Evolutionary conservation across 37 sponge, comb jelly and placozoan genomes (phyloP), one percentile per base, ranked within the genome.

Genomic region (Diacarnus erythraeanus): DNA sequence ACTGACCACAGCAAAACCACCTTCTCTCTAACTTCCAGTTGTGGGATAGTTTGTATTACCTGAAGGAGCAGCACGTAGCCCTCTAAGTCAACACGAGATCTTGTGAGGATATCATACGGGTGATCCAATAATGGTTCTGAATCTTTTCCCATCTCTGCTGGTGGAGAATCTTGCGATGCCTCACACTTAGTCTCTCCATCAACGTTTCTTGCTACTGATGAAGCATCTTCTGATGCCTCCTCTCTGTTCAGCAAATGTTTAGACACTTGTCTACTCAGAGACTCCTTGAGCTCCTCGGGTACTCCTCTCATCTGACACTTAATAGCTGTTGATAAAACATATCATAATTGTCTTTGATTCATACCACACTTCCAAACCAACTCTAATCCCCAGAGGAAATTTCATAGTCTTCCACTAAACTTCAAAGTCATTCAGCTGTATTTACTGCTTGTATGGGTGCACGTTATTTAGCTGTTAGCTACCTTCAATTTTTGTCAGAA

Each of bases 41-140:
- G n/a, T n/a, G n/a, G n/a, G n/a, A n/a, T n/a, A n/a, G n/a, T n/a
- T n/a, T n/a, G n/a, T n/a, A n/a, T n/a, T n/a, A 85, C 86, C 80
- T 79, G 80, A 40, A 86, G 37, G 22, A 86, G 54, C 30, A 86
- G 35, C 5, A 80, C 80, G 40, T 86, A 86, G 4, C 34, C 35
- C 41, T 86, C 86, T 57, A 86, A 40, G 23, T 79, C 80, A 18
- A 86, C 74, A 25, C 34, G 40, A 20, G 67, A 34, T 3, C 44
- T 25, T 2, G 59, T 66, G 36, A 86, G 5, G 15, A 74, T 73
- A 20, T 74, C 59, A 37, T 67, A 86, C 3, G 86, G 86, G 42
- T 86, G 86, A 12, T 77, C 68, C 12, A 23, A 12, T 47, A n/a
- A n/a, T n/a, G n/a, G n/a, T n/a, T n/a, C n/a, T n/a, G n/a, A n/a